Conservation (phyloP, 2,888 invertebrate species). For the Thereva unica region DNA sequence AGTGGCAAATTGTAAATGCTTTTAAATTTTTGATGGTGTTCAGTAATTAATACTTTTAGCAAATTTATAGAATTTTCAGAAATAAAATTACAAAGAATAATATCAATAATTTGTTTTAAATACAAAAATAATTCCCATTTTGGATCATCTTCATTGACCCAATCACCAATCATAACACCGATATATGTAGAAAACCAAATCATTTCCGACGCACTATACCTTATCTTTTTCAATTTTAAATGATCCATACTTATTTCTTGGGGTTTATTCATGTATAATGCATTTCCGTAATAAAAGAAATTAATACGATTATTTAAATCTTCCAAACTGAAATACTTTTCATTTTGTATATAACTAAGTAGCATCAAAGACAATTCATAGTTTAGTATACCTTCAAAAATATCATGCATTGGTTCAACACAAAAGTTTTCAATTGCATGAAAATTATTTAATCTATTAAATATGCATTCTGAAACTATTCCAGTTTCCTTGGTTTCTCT, state of each 20-base stretch:
- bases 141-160: background rate
- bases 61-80: background rate
- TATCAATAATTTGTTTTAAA: slow-evolving; percentile 4
- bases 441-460: background rate
- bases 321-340: background rate
- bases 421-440: background rate
- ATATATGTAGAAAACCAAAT: slow-evolving; percentile 4
- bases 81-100: background rate
- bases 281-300: background rate
- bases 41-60: slow-evolving; percentile 10
- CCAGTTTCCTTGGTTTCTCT: background rate
- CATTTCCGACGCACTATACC: background rate
- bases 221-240: background rate
- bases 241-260: background rate
- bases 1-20: slow-evolving; percentile 12
- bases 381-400: slow-evolving; percentile 4
- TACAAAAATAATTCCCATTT: slow-evolving; percentile 12
- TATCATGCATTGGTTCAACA: slow-evolving; percentile 1
- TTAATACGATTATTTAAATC: slow-evolving; percentile 2
- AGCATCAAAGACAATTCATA: no score
- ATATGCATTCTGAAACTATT: background rate
- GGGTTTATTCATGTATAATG: slow-evolving; percentile 4
- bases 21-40: slow-evolving; percentile 12
- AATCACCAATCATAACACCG: slow-evolving; percentile 1
- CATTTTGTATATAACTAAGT: no score